Base-by-base conservation (phyloP, 1,140 invertebrate species). In the Radopholus similis region DNA sequence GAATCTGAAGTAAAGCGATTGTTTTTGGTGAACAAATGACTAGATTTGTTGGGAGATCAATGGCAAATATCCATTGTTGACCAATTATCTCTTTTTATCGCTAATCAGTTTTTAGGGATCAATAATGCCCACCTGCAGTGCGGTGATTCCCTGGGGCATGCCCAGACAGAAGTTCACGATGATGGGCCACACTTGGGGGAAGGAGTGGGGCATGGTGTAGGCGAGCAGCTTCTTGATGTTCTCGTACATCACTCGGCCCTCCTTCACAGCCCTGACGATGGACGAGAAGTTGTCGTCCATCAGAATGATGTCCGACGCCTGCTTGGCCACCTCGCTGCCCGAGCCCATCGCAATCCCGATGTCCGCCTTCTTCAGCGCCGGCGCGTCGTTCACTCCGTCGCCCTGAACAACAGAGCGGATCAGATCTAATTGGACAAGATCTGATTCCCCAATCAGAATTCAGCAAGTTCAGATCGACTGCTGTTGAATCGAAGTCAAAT, bases 311-410 rank as follows among this genome's bases (percentile, higher is more conserved):
- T 82, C 80, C 35, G 86, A 86, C 15, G 86, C 86, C 38, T 77
- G 75, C 37, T 75, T 75, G 11, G 73, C 75, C n/a, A 75, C 73
- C 38, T 77, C 73, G 18, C 65, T 64, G 21, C 73, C 66, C 5
- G 77, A 77, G 18, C 79, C 78, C 78, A 80, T 80, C 0, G 77
- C 78, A 63, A 82, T 67, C 62, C 88, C 88, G 66, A 91, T 90
- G 77, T 91, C 88, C 4, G 90, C 90, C 77, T 89, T 89, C 76
- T 90, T 90, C 38, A 91, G 77, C 1, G 90, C 90, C 35, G 90
- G 90, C 1, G 90, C 89, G 81, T 91, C 90, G 71, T 91, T 91
- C 0, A 91, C 90, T 34, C 90, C 90, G 77, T 91, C 90, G 23
- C 90, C 90, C 59, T 62, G 15, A 47, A 34, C 26, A 40, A n/a